A percentile compares a stretch with the other conserved stretches of the same genome.
Evolutionary conservation across 2,113 vertebrate genomes (phyloP).

Genomic region (Hystrix brachyura): DNA sequence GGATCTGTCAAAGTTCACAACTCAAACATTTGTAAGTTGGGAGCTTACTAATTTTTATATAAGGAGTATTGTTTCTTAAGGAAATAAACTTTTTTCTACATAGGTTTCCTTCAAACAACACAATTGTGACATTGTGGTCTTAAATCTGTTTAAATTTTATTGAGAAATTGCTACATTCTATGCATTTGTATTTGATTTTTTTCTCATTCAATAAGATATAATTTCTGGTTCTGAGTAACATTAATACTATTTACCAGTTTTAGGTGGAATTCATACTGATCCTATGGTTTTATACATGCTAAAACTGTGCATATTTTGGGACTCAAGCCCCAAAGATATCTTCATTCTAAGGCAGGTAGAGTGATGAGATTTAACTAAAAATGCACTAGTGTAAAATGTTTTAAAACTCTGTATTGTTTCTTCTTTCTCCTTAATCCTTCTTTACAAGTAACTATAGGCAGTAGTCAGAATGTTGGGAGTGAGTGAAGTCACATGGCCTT

Average conservation of each 20-base stretch:
- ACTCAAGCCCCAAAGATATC: not conserved
- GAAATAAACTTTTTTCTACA: constrained; percentile 39
- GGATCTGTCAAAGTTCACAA: not conserved
- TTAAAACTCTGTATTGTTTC: not conserved
- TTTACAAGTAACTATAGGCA: not conserved
- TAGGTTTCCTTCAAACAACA: not conserved
- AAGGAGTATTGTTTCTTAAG: constrained; percentile 58
- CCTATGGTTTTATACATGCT: not conserved
- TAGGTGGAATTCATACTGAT: constrained; percentile 27
- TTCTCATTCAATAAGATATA: not conserved
- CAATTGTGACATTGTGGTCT: not conserved
- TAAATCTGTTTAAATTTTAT: not conserved
- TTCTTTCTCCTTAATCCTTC: not conserved
- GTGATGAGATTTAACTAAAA: not conserved
- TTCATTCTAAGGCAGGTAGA: not conserved
- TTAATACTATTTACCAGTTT: not conserved
- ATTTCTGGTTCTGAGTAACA: not conserved
- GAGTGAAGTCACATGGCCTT: not conserved
- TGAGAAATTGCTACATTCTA: not conserved
- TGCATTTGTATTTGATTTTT: constrained; percentile 13
- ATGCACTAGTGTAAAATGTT: not conserved
- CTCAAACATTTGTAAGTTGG: not conserved
- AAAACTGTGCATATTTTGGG: not conserved
- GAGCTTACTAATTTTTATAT: not conserved
- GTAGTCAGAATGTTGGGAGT: not conserved